These are phyloP conservation scores for Hirudinaria manillensis DNA, from an alignment of 2,888 invertebrate genomes.

Conservation along the genomic window DNA sequence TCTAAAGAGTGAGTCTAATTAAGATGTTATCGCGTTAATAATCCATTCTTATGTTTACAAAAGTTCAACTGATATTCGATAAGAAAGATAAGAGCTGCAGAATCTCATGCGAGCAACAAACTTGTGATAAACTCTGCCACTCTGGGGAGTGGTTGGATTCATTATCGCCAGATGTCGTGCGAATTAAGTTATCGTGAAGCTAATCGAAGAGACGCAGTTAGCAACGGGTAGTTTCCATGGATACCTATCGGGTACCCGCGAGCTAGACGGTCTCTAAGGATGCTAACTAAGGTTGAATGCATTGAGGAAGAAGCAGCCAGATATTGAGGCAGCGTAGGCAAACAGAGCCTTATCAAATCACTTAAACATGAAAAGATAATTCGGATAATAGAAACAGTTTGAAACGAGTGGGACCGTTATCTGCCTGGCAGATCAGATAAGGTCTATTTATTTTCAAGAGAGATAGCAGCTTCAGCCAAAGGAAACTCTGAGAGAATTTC, in stretches of 20 bases:
- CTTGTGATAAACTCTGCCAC: too few species aligned
- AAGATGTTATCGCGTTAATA: slow-evolving; percentile 4
- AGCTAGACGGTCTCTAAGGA: too few species aligned
- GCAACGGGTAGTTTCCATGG: too few species aligned
- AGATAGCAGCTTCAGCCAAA: neutral
- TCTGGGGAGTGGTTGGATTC: too few species aligned
- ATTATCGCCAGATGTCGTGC: too few species aligned
- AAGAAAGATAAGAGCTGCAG: neutral
- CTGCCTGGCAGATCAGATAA: slow-evolving; percentile 16
- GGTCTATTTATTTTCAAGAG: slow-evolving; percentile 14
- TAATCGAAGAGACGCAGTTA: too few species aligned
- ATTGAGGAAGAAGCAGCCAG: too few species aligned
- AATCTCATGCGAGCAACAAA: too few species aligned
- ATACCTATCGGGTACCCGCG: too few species aligned
- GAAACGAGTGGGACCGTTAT: slow-evolving; percentile 16
- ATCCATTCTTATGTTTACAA: slow-evolving; percentile 13
- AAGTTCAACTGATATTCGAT: slow-evolving; percentile 15
- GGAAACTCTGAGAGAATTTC: too few species aligned
- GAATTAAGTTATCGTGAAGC: too few species aligned
- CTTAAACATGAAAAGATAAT: slow-evolving; percentile 26
- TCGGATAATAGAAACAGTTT: slow-evolving; percentile 21
- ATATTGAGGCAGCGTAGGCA: neutral
- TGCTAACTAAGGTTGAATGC: too few species aligned
- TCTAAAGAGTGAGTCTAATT: slow-evolving; percentile 3
- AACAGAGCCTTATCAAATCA: slow-evolving; percentile 21